These are phyloP conservation scores for Nibea coibor DNA, from an alignment of 2,113 vertebrate genomes.

Conservation along the genomic window DNA sequence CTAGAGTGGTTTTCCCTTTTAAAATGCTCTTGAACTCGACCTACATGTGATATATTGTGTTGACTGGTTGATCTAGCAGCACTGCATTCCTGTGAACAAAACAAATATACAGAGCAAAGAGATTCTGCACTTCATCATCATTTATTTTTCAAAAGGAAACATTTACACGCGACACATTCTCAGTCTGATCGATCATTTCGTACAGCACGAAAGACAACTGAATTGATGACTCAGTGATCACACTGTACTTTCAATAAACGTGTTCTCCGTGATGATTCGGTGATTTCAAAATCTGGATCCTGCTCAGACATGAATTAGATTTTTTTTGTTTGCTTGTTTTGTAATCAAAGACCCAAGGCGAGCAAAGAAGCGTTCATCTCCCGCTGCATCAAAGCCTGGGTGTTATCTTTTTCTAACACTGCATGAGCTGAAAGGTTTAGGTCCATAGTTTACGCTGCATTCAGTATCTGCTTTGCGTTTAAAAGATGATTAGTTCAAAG, in stretches of 20 bases:
- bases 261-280: background rate
- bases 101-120: background rate
- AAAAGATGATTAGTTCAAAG: background rate
- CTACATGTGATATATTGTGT: too few species aligned
- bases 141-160: slow-evolving; percentile 17
- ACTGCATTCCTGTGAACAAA: background rate
- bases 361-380: background rate
- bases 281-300: background rate
- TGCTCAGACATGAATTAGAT: background rate
- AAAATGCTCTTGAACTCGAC: too few species aligned
- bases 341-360: background rate
- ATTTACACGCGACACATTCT: background rate
- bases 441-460: background rate
- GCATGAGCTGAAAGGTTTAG: background rate
- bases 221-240: background rate
- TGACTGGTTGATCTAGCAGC: background rate
- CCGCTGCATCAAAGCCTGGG: background rate
- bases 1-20: too few species aligned
- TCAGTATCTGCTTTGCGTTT: background rate
- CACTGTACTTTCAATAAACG: background rate
- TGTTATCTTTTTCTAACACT: background rate
- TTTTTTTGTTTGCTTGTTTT: background rate
- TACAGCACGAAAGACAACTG: background rate
- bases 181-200: background rate
- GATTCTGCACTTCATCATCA: background rate